Evolutionary conservation across 1,140 invertebrate genomes (phyloP).

Genomic region (Nixonia krombeini): DNA sequence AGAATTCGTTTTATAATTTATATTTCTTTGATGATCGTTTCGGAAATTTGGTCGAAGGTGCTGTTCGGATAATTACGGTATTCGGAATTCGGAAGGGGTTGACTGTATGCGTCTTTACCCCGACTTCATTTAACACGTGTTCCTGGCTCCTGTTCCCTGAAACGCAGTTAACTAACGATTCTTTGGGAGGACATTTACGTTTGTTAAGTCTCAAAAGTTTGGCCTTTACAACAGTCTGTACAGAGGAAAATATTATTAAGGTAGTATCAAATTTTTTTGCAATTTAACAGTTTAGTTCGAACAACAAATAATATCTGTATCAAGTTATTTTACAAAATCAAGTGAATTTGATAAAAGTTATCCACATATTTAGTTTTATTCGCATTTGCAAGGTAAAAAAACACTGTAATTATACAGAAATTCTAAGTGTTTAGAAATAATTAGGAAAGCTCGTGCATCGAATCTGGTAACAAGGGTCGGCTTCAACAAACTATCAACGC

Average conservation of each 20-base stretch:
- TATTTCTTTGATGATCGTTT: background rate
- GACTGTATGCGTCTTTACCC: slow-evolving; percentile 25
- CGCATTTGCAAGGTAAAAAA: too few relatives aligned
- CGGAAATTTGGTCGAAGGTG: slow-evolving; percentile 33
- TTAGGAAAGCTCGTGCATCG: too few relatives aligned
- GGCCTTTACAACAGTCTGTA: too few relatives aligned
- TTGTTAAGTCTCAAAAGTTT: slow-evolving; percentile 31
- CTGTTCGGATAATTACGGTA: slow-evolving; percentile 37
- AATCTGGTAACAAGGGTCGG: background rate
- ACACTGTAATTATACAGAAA: background rate
- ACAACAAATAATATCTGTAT: too few relatives aligned
- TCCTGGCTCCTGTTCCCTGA: slow-evolving; percentile 15
- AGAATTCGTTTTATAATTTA: too few relatives aligned
- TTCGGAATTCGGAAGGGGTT: slow-evolving; percentile 9
- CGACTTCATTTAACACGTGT: slow-evolving; percentile 33
- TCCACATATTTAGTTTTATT: too few relatives aligned
- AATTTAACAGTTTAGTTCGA: too few relatives aligned
- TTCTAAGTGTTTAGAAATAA: too few relatives aligned
- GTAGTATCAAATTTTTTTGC: too few relatives aligned
- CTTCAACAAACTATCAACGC: background rate
- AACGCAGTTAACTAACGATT: slow-evolving; percentile 27
- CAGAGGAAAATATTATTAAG: background rate
- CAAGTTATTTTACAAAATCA: too few relatives aligned
- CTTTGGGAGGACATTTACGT: slow-evolving; percentile 22
- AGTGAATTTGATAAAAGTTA: too few relatives aligned